phyloP scores from a whole-genome alignment of 2,797 vertebrate species.

The Etheostoma nigrum region DNA sequence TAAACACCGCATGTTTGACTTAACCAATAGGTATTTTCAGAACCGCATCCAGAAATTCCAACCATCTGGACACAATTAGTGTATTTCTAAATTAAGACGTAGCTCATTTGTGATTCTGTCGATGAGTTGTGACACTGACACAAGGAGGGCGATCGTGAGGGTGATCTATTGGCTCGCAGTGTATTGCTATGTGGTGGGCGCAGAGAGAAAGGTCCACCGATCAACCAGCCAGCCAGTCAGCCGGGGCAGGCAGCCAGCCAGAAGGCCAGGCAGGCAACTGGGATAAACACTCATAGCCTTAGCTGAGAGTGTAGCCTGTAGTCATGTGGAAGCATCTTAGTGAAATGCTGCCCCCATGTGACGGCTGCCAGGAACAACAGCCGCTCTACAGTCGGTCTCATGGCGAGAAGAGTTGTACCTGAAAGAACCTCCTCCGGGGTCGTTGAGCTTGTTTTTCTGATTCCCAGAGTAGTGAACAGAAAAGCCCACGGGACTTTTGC shows the following conservation, averaged over 20 bases:
- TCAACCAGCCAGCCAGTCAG: conserved; percentile 60
- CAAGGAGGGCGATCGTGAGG: conserved; percentile 60
- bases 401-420: conserved; percentile 78
- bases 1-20: conserved; percentile 78
- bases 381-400: conserved; percentile 12
- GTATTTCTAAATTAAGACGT: conserved; percentile 79
- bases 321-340: conserved; percentile 75
- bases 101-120: conserved; percentile 75
- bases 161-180: conserved; percentile 68
- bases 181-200: conserved; percentile 69
- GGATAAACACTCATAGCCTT: conserved; percentile 71
- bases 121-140: conserved; percentile 76
- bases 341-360: conserved; percentile 95
- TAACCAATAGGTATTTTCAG: conserved; percentile 81
- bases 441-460: conserved; percentile 92
- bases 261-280: conserved; percentile 65
- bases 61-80: conserved; percentile 83
- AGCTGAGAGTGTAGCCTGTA: conserved; percentile 81
- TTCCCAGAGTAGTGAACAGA: conserved; percentile 90
- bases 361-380: conserved; percentile 43
- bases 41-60: conserved; percentile 76
- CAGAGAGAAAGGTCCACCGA: conserved; percentile 52
- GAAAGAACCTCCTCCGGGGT: conserved; percentile 91
- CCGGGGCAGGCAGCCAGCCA: conserved; percentile 62
- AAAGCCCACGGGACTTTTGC: conserved; percentile 85